Base-by-base conservation (phyloP, 2,888 invertebrate species). In the Nebria brevicollis region DNA sequence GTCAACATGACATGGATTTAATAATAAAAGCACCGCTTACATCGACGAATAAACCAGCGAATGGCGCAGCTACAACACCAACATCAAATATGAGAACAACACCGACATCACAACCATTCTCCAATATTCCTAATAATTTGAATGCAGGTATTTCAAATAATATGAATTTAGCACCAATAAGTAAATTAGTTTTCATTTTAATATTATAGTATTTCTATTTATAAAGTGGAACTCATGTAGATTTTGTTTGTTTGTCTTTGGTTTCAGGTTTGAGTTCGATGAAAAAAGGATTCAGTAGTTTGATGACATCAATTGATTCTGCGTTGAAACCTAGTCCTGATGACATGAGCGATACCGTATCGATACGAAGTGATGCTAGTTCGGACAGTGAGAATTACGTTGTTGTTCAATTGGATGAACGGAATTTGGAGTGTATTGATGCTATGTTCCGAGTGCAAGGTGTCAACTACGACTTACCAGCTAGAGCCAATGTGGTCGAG, bases 321-420 rank as follows among this genome's bases (percentile, higher is more conserved):
- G 96, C 94, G n/a, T 89, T 94, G 81, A 94, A 95, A 83, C 91
- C 92, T 2, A 92, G 91, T 72, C 92, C 94, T 78, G 95, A 96
- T 86, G 94, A 95, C 82, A 92, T 93, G 77, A 94, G 94, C 86
- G 95, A 95, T 86, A 93, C 94, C 0, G 90, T 94, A 83, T 95
- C 95, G 0, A 92, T 94, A 85, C 91, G 93, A 84, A 96, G 96
- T 84, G 97, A 97, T 83, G 94, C 94, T 64, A 96, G 95, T 84
- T 96, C 96, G 0, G 97, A 97, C 89, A 96, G 96, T 83, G 96
- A 96, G 86, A 94, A 95, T 85, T 96, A 94, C 87, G 93, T 96
- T n/a, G 92, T 94, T 72, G 92, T 95, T 0, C 93, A 91, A n/a
- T 90, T 94, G 84, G 93, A 93, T 65, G 80, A 80, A 80, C 70